Conservation (phyloP, 2,113 vertebrate genomes). For the Hypanus sabinus region DNA sequence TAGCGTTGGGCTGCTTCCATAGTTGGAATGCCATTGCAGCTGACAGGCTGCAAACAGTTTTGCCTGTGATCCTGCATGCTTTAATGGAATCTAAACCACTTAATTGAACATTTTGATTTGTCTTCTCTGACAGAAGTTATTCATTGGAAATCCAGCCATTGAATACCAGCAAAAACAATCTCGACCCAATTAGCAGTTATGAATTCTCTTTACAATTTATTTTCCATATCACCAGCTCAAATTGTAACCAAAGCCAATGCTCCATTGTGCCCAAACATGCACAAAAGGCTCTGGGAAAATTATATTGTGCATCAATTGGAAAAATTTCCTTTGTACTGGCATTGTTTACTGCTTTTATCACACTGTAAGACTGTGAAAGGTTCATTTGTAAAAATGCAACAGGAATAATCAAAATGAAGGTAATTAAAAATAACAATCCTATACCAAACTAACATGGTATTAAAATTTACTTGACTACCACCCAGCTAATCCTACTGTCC, state of each 20-base stretch:
- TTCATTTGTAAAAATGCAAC: neutral
- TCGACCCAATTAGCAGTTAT: neutral
- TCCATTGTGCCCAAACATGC: neutral
- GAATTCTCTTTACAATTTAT: neutral
- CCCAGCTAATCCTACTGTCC: neutral
- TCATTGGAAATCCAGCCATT: neutral
- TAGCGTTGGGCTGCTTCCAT: neutral
- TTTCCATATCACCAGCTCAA: neutral
- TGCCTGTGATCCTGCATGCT: slow-evolving; percentile 8
- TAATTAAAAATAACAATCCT: neutral
- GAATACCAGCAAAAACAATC: neutral
- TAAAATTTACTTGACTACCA: neutral
- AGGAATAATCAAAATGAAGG: neutral
- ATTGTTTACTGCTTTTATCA: neutral
- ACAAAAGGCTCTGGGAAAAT: neutral
- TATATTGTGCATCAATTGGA: neutral
- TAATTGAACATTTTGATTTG: slow-evolving; percentile 12
- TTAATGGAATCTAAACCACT: neutral
- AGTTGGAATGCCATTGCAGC: slow-evolving; percentile 17
- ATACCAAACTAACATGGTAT: neutral
- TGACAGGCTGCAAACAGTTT: slow-evolving; percentile 18
- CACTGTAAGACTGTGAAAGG: neutral
- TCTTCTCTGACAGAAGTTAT: slow-evolving; percentile 2
- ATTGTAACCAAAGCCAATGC: neutral
- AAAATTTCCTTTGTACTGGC: neutral